Conservation (phyloP, 1,140 invertebrate genomes). For the Argopecten irradians region DNA sequence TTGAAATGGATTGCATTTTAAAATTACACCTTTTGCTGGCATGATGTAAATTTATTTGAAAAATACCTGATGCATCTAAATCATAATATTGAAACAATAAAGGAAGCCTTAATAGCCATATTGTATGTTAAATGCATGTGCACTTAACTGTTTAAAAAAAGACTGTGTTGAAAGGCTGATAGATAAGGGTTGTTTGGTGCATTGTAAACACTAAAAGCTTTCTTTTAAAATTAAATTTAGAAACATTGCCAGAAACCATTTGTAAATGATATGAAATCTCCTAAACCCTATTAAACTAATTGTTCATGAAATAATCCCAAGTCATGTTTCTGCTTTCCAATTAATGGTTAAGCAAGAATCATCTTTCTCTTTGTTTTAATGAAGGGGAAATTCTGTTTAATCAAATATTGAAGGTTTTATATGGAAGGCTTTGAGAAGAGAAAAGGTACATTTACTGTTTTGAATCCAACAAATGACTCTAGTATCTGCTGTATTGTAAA, state of each 20-base stretch:
- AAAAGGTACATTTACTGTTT: no score
- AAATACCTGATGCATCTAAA: no score
- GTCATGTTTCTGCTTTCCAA: background rate
- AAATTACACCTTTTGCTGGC: no score
- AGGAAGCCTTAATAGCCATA: no score
- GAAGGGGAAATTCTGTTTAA: background rate
- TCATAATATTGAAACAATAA: no score
- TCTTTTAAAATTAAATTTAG: background rate
- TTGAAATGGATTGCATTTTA: no score
- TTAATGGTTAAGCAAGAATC: background rate
- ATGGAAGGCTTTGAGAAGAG: no score
- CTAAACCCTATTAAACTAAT: background rate
- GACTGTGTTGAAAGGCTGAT: background rate
- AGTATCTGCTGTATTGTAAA: no score
- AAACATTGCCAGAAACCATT: background rate
- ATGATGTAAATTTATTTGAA: no score
- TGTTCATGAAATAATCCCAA: background rate
- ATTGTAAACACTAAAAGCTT: background rate
- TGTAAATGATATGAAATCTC: background rate
- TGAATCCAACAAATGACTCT: no score
- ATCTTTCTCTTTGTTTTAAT: background rate
- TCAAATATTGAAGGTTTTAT: background rate
- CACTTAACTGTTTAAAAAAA: background rate
- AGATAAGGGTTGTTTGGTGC: background rate
- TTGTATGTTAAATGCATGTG: no score